phyloP scores from a whole-genome alignment of 2,888 invertebrate species.

The Pecten maximus region DNA sequence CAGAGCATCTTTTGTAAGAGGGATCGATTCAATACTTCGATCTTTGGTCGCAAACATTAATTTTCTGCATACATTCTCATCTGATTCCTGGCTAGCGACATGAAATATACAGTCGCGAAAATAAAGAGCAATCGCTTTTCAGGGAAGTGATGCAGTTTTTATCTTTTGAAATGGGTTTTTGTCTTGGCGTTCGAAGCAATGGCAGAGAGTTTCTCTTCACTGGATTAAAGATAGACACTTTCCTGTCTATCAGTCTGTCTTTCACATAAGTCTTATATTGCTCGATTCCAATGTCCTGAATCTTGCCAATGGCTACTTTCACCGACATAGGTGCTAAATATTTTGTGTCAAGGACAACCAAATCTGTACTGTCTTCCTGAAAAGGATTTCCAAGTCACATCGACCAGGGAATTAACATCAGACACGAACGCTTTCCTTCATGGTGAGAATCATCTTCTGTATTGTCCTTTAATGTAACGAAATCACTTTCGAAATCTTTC shows the following conservation, averaged over 20 bases:
- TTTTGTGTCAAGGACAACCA: constrained; percentile 24
- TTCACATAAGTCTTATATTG: constrained; percentile 22
- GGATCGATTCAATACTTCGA: too few species aligned
- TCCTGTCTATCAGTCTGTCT: neutral
- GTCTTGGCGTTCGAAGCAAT: neutral
- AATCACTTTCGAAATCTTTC: constrained; percentile 49
- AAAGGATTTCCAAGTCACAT: constrained; percentile 47
- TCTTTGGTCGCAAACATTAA: too few species aligned
- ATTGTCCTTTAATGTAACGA: constrained; percentile 36
- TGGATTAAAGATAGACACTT: constrained; percentile 29
- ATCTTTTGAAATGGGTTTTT: neutral
- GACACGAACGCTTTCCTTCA: constrained; percentile 26
- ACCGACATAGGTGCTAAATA: neutral
- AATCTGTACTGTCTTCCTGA: neutral
- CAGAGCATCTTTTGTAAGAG: too few species aligned
- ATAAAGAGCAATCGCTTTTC: constrained; percentile 38
- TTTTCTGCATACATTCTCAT: constrained; percentile 35
- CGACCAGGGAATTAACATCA: constrained; percentile 10
- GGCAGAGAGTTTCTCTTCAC: constrained; percentile 37
- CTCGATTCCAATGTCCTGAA: constrained; percentile 12
- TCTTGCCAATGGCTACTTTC: constrained; percentile 8
- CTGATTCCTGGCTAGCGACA: constrained; percentile 36
- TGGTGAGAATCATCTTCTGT: constrained; percentile 38
- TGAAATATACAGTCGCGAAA: constrained; percentile 37
- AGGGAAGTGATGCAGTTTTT: neutral